Percentiles rank a stretch among this genome's conserved stretches.
These are phyloP conservation scores for Phoxinus dragarum DNA, from an alignment of 2,797 vertebrate genomes.

Conservation along the genomic window DNA sequence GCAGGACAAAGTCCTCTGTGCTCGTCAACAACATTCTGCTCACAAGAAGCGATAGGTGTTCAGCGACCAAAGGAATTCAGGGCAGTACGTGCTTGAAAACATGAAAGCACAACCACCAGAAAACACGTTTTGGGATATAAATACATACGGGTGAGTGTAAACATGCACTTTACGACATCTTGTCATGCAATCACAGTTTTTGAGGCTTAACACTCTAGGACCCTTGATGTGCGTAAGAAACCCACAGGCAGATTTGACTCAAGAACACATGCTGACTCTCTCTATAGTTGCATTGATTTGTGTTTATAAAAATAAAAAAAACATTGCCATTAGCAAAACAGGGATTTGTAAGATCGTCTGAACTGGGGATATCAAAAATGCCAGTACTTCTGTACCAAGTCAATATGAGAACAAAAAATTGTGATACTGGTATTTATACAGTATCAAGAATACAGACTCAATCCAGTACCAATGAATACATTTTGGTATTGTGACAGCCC, in stretches of 20 bases:
- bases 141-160: not conserved
- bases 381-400: not conserved
- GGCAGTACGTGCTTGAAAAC: not conserved
- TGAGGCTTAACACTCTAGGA: conserved; percentile 8
- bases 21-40: conserved; percentile 43
- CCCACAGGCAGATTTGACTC: conserved; percentile 25
- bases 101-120: conserved; percentile 2
- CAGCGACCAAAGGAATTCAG: conserved; percentile 24
- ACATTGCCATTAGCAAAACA: conserved; percentile 16
- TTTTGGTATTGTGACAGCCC: not conserved
- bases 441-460: not conserved
- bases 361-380: not conserved
- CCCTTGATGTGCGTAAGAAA: conserved; percentile 20
- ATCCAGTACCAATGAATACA: not conserved
- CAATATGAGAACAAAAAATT: not conserved
- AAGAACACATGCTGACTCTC: conserved; percentile 20
- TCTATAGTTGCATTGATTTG: conserved; percentile 23
- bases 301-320: not conserved
- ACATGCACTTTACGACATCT: conserved; percentile 7
- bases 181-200: conserved; percentile 4
- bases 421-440: not conserved
- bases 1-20: conserved; percentile 53
- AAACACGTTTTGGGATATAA: conserved; percentile 40
- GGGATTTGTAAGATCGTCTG: not conserved
- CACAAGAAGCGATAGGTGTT: conserved; percentile 21